These are phyloP conservation scores for Lipophrys pholis DNA, from an alignment of 2,113 vertebrate genomes.

Conservation along the genomic window DNA sequence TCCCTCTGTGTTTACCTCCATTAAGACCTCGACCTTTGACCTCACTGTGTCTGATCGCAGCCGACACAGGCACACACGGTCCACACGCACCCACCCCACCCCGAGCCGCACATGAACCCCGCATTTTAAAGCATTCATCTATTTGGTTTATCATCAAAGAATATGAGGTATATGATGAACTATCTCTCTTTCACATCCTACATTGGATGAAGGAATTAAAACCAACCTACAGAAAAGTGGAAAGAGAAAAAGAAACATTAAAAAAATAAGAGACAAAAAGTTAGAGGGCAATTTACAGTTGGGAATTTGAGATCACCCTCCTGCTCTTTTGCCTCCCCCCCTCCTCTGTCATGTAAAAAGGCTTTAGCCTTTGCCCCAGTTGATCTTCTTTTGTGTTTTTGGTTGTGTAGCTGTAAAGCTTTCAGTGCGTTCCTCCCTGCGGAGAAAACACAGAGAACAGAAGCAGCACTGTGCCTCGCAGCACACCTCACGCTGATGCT, in stretches of 20 bases:
- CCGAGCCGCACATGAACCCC: slow-evolving; percentile 56
- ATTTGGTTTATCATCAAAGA: slow-evolving; percentile 95
- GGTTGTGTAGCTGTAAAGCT: slow-evolving; percentile 93
- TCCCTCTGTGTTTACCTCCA: slow-evolving; percentile 24
- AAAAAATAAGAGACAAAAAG: slow-evolving; percentile 57
- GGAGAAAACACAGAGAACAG: slow-evolving; percentile 64
- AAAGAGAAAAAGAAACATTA: slow-evolving; percentile 51
- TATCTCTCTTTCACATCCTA: slow-evolving; percentile 88
- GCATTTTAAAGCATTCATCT: slow-evolving; percentile 84
- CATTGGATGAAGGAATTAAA: slow-evolving; percentile 65
- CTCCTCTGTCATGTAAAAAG: slow-evolving; percentile 50
- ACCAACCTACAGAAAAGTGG: slow-evolving; percentile 57
- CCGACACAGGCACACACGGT: slow-evolving; percentile 24
- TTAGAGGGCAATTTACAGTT: slow-evolving; percentile 53
- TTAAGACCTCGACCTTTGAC: slow-evolving; percentile 24
- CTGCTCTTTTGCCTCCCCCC: slow-evolving; percentile 25
- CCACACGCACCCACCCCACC: slow-evolving; percentile 24
- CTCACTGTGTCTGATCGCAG: slow-evolving; percentile 33
- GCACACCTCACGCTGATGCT: slow-evolving; percentile 43
- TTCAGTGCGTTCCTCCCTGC: slow-evolving; percentile 69
- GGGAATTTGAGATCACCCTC: slow-evolving; percentile 49
- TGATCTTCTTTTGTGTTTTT: slow-evolving; percentile 81
- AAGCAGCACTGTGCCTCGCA: slow-evolving; percentile 69
- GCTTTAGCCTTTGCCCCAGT: slow-evolving; percentile 52
- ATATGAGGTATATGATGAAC: slow-evolving; percentile 95